Percentiles rank a stretch among this genome's conserved stretches.
These are phyloP conservation scores for Alitta virens DNA, from an alignment of 2,888 invertebrate species.

Conservation along the genomic window DNA sequence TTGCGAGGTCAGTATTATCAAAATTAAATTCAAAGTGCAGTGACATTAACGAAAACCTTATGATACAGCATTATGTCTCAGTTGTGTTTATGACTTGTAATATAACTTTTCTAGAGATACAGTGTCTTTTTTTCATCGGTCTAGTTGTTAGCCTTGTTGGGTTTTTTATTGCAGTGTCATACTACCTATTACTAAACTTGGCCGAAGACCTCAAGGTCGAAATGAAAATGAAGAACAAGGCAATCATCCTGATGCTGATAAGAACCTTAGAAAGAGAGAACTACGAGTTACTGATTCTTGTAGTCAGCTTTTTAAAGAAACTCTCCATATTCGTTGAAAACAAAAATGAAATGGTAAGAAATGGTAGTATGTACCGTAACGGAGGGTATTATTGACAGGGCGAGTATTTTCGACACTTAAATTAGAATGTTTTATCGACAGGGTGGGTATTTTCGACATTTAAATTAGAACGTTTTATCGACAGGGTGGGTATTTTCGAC, in stretches of 20 bases:
- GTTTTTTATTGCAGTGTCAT: slow-evolving; percentile 67
- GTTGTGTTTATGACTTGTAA: not conserved
- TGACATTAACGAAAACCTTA: not conserved
- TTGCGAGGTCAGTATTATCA: slow-evolving; percentile 63
- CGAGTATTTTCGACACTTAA: no score
- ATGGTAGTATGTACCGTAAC: no score
- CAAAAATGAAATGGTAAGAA: slow-evolving; percentile 81
- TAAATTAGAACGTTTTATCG: no score
- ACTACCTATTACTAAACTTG: slow-evolving; percentile 89
- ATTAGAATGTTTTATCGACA: no score
- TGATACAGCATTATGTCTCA: no score
- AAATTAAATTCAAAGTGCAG: not conserved
- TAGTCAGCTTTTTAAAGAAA: slow-evolving; percentile 91
- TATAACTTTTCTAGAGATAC: not conserved
- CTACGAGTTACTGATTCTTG: slow-evolving; percentile 82
- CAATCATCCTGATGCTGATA: slow-evolving; percentile 81
- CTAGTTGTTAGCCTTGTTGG: no score
- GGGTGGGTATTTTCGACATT: no score
- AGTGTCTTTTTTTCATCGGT: not conserved
- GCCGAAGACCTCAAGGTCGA: slow-evolving; percentile 93
- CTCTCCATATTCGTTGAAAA: slow-evolving; percentile 91
- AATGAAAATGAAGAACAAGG: slow-evolving; percentile 94
- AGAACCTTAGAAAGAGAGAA: slow-evolving; percentile 87
- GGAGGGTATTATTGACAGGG: no score
- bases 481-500: no score